A percentile compares a stretch with the other conserved stretches of the same genome.
phyloP scores from a whole-genome alignment of 2,797 vertebrate genomes.

The Eulemur coronatus region DNA sequence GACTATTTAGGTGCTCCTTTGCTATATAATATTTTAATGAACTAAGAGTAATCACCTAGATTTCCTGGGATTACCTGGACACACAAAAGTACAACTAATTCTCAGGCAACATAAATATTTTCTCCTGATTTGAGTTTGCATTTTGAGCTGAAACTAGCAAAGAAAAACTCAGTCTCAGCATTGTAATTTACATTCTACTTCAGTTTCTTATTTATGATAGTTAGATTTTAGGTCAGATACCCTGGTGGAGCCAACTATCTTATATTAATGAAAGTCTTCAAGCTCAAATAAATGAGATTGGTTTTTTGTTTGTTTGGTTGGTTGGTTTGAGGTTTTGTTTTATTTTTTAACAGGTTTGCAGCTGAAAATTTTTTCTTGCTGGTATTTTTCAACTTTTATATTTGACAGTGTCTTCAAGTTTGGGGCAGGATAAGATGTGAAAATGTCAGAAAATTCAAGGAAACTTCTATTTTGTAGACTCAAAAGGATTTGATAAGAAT shows the following conservation, averaged over 20 bases:
- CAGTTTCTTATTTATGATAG: slow-evolving; percentile 42
- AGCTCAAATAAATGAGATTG: not conserved
- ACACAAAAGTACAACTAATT: not conserved
- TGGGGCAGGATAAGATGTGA: slow-evolving; percentile 51
- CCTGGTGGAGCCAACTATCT: slow-evolving; percentile 13
- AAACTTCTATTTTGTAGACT: slow-evolving; percentile 63
- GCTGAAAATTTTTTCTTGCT: slow-evolving; percentile 29
- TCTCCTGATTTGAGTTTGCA: not conserved
- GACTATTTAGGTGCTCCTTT: not conserved
- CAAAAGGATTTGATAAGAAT: slow-evolving; percentile 71
- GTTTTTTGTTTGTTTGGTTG: not conserved
- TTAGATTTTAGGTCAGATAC: slow-evolving; percentile 59
- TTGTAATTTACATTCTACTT: slow-evolving; percentile 40
- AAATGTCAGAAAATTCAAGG: slow-evolving; percentile 66
- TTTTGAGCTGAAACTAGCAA: slow-evolving; percentile 55
- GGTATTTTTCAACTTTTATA: slow-evolving; percentile 56
- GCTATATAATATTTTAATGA: not conserved
- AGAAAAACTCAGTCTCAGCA: slow-evolving; percentile 4
- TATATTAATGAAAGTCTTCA: slow-evolving; percentile 20
- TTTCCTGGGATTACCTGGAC: not conserved
- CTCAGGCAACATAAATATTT: not conserved
- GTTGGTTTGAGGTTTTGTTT: not conserved
- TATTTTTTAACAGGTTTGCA: not conserved
- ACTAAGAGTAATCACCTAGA: not conserved
- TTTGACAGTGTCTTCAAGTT: slow-evolving; percentile 62